phyloP scores from a whole-genome alignment of 2,888 invertebrate genomes.

The Eupithecia insigniata region DNA sequence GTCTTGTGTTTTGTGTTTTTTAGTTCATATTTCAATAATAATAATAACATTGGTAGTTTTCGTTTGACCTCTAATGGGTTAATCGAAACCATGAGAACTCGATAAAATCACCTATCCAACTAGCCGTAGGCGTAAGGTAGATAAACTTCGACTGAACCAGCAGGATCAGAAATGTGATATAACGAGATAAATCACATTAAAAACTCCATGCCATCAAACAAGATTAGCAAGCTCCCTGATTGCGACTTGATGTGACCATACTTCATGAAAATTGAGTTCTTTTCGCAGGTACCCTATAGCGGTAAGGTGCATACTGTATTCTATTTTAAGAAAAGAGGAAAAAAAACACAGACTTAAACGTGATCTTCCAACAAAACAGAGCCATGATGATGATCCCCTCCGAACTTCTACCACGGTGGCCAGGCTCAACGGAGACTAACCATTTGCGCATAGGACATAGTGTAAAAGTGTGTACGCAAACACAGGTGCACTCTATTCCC shows the following conservation, averaged over 20 bases:
- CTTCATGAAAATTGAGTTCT: conserved; percentile 4
- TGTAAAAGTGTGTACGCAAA: too few relatives aligned
- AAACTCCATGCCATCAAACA: conserved; percentile 28
- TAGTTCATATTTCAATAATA: too few relatives aligned
- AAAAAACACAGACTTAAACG: background rate
- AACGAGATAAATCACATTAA: conserved; percentile 38
- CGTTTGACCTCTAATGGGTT: too few relatives aligned
- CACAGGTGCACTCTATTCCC: too few relatives aligned
- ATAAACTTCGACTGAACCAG: conserved; percentile 19
- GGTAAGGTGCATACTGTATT: background rate
- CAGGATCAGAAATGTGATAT: conserved; percentile 32
- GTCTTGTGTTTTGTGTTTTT: too few relatives aligned
- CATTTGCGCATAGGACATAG: too few relatives aligned
- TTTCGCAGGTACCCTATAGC: background rate
- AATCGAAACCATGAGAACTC: conserved; percentile 12
- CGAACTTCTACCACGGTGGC: too few relatives aligned
- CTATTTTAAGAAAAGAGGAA: background rate
- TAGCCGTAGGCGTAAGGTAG: conserved; percentile 10
- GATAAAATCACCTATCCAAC: conserved; percentile 25
- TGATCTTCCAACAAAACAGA: background rate
- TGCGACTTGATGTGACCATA: conserved; percentile 30
- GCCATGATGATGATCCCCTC: too few relatives aligned
- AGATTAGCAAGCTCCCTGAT: conserved; percentile 30
- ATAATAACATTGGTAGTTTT: too few relatives aligned
- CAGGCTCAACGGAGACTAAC: too few relatives aligned